Conservation (phyloP, 2,113 vertebrate genomes). For the Rhineura floridana region DNA sequence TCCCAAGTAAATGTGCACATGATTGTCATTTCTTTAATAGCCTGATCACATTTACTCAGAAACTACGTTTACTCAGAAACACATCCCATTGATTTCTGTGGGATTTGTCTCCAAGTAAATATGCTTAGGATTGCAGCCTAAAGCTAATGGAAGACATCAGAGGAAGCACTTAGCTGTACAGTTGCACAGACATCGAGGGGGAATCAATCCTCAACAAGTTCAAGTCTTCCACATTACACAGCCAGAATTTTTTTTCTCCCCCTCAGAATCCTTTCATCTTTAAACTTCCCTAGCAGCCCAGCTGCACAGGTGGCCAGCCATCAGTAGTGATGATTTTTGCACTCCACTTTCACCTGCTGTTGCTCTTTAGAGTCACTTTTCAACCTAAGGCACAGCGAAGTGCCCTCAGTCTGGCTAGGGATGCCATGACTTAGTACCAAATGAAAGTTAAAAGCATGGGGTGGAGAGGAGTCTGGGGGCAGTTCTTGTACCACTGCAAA, state of each 20-base stretch:
- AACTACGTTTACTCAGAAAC: not conserved
- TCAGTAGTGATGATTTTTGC: not conserved
- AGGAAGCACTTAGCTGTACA: slow-evolving; percentile 7
- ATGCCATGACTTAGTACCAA: not conserved
- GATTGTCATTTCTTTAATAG: not conserved
- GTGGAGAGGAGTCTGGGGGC: too few relatives aligned
- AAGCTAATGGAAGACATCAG: slow-evolving; percentile 15
- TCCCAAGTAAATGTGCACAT: not conserved
- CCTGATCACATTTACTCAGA: too few relatives aligned
- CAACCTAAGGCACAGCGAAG: not conserved
- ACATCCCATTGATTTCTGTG: not conserved
- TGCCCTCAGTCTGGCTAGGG: not conserved
- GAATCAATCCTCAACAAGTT: slow-evolving; percentile 11
- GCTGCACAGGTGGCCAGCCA: slow-evolving; percentile 1
- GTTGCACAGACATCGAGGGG: not conserved
- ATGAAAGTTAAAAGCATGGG: not conserved
- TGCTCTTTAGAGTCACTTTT: not conserved
- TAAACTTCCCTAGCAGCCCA: slow-evolving; percentile 15
- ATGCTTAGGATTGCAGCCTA: not conserved
- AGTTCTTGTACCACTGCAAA: not conserved
- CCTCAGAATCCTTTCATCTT: slow-evolving; percentile 11
- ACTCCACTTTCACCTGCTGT: slow-evolving; percentile 12
- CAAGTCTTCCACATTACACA: slow-evolving; percentile 1
- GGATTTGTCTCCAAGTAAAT: not conserved
- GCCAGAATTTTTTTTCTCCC: not conserved